Percentiles rank a stretch among this genome's conserved stretches.
These are phyloP conservation scores for Smithornis capensis DNA, from an alignment of 2,113 vertebrate genomes.

Conservation along the genomic window DNA sequence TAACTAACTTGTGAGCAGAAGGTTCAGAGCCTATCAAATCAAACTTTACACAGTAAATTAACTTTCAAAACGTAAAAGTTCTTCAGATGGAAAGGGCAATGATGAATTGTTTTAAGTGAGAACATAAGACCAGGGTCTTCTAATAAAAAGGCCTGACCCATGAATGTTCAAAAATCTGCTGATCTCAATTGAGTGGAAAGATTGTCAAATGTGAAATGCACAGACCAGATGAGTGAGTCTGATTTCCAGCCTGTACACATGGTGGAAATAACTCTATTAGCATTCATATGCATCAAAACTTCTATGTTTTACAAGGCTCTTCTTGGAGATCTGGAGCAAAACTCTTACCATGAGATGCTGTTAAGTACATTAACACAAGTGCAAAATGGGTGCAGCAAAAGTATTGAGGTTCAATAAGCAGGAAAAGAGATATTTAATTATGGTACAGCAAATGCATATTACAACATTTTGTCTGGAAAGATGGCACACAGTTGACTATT, in stretches of 20 bases:
- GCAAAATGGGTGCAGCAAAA: neutral
- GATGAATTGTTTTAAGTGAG: constrained; percentile 42
- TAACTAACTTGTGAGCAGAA: constrained; percentile 35
- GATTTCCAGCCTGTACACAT: constrained; percentile 10
- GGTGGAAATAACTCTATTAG: constrained; percentile 44
- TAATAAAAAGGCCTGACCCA: constrained; percentile 58
- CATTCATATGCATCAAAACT: neutral
- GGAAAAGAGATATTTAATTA: neutral
- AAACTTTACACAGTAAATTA: constrained; percentile 55
- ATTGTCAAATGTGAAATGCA: constrained; percentile 40
- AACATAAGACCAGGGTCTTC: neutral
- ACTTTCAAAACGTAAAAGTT: constrained; percentile 5
- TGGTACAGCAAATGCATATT: neutral
- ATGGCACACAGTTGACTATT: neutral
- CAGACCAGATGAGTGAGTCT: constrained; percentile 28
- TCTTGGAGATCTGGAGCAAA: neutral
- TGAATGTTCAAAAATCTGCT: constrained; percentile 39
- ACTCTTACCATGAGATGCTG: neutral
- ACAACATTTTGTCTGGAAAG: neutral
- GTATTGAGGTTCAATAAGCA: neutral
- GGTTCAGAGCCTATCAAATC: constrained; percentile 1
- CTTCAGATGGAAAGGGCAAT: constrained; percentile 38
- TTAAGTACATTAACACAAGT: neutral
- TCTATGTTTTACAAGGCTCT: neutral
- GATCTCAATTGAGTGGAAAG: constrained; percentile 60